phyloP scores from a whole-genome alignment of 2,888 invertebrate species.

The Sericinus montela region DNA sequence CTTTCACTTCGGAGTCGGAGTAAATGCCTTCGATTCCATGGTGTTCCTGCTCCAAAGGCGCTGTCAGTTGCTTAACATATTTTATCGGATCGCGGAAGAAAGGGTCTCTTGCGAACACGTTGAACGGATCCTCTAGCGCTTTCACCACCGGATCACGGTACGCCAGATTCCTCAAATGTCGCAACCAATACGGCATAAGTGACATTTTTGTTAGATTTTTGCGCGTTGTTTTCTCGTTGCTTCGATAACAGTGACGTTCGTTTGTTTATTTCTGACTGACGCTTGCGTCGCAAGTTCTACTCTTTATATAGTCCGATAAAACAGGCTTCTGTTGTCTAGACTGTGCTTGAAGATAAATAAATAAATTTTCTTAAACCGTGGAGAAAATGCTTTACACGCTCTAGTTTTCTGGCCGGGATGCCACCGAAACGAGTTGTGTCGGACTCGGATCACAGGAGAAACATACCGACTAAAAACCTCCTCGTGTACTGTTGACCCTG shows the following conservation, averaged over 20 bases:
- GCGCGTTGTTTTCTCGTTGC: background rate
- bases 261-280: slow-evolving; percentile 40
- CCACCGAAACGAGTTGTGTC: too few relatives aligned
- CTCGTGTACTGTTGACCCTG: too few relatives aligned
- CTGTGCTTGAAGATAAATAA: too few relatives aligned
- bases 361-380: too few relatives aligned
- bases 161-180: slow-evolving; percentile 59
- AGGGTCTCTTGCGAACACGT: slow-evolving; percentile 52
- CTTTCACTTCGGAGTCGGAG: slow-evolving; percentile 75
- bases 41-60: slow-evolving; percentile 41
- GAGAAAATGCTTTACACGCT: too few relatives aligned
- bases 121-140: slow-evolving; percentile 56
- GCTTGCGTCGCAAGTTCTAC: slow-evolving; percentile 22
- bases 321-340: slow-evolving; percentile 49
- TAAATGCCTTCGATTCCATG: slow-evolving; percentile 71
- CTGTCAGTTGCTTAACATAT: slow-evolving; percentile 43
- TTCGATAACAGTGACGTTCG: slow-evolving; percentile 19
- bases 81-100: slow-evolving; percentile 65
- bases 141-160: slow-evolving; percentile 53
- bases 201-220: slow-evolving; percentile 49
- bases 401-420: too few relatives aligned
- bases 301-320: slow-evolving; percentile 46
- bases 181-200: slow-evolving; percentile 64
- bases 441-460: too few relatives aligned
- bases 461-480: too few relatives aligned